Evolutionary conservation across 2,888 invertebrate genomes (phyloP).

Genomic region (Osmoderma eremita): DNA sequence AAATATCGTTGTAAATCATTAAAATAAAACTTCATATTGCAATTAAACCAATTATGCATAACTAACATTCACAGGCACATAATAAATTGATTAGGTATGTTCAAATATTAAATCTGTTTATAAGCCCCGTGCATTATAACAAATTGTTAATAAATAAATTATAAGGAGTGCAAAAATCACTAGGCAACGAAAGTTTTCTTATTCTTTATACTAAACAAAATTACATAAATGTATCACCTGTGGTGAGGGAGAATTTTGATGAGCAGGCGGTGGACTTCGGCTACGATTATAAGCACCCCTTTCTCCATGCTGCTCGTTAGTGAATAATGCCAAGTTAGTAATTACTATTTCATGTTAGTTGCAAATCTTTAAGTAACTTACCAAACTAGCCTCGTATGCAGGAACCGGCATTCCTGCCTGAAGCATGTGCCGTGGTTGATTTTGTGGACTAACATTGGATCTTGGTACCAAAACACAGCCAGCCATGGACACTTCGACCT

Average conservation of each 20-base stretch:
- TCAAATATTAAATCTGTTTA: not conserved
- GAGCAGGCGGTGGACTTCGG: conserved; percentile 86
- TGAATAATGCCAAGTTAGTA: conserved; percentile 53
- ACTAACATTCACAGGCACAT: not conserved
- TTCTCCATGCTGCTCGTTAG: conserved; percentile 70
- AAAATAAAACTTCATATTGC: not conserved
- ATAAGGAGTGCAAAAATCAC: conserved; percentile 15
- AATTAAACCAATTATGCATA: not conserved
- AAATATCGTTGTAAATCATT: conserved; percentile 12
- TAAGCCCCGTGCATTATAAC: not conserved
- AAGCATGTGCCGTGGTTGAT: conserved; percentile 67
- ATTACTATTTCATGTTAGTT: conserved; percentile 33
- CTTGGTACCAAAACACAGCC: conserved; percentile 68
- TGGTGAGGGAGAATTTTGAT: conserved; percentile 81
- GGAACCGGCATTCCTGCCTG: conserved; percentile 70
- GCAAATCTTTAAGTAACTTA: conserved; percentile 64
- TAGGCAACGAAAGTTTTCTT: conserved; percentile 17
- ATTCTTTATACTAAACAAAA: conserved; percentile 30
- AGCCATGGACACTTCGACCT: conserved; percentile 67
- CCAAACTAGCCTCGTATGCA: conserved; percentile 75
- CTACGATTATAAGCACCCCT: conserved; percentile 60
- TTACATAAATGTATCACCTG: conserved; percentile 67
- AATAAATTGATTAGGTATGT: not conserved
- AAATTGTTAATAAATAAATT: conserved; percentile 1
- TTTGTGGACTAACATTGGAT: conserved; percentile 61